Conservation (phyloP, 2,888 invertebrate species). For the Ophioninae sp. region DNA sequence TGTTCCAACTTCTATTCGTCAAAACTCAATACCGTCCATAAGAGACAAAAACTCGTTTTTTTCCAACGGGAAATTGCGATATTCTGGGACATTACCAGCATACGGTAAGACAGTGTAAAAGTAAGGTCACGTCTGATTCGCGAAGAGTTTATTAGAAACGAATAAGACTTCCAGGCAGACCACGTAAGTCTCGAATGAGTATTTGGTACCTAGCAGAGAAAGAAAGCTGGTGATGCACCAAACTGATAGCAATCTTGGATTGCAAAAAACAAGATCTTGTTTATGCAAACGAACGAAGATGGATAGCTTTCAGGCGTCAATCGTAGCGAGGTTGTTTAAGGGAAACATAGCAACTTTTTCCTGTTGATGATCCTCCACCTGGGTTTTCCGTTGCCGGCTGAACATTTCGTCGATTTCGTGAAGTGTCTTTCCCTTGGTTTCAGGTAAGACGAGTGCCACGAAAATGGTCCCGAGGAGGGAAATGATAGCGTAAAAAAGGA, state of each 20-base stretch:
- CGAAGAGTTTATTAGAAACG: too few species aligned
- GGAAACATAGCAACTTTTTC: constrained; percentile 49
- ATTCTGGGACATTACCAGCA: too few species aligned
- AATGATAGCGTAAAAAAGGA: constrained; percentile 81
- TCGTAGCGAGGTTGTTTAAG: constrained; percentile 42
- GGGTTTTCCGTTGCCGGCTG: constrained; percentile 64
- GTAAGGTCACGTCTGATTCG: too few species aligned
- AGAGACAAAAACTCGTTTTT: too few species aligned
- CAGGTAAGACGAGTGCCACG: constrained; percentile 81
- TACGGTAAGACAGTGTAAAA: too few species aligned
- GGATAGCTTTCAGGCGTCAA: constrained; percentile 18
- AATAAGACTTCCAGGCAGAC: too few species aligned
- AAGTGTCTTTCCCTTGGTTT: constrained; percentile 83
- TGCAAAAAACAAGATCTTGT: neutral
- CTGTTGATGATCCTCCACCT: constrained; percentile 2
- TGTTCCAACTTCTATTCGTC: too few species aligned
- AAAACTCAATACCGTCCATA: too few species aligned
- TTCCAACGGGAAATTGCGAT: too few species aligned
- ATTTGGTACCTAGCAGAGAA: neutral
- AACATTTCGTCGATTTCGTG: constrained; percentile 82
- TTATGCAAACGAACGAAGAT: neutral
- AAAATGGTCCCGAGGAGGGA: constrained; percentile 82
- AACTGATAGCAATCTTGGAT: too few species aligned
- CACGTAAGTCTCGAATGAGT: too few species aligned
- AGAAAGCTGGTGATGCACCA: too few species aligned